A percentile compares a stretch with the other conserved stretches of the same genome.
These are phyloP conservation scores for Aradophagus sp. DNA, from an alignment of 1,140 invertebrate genomes.

Conservation along the genomic window DNA sequence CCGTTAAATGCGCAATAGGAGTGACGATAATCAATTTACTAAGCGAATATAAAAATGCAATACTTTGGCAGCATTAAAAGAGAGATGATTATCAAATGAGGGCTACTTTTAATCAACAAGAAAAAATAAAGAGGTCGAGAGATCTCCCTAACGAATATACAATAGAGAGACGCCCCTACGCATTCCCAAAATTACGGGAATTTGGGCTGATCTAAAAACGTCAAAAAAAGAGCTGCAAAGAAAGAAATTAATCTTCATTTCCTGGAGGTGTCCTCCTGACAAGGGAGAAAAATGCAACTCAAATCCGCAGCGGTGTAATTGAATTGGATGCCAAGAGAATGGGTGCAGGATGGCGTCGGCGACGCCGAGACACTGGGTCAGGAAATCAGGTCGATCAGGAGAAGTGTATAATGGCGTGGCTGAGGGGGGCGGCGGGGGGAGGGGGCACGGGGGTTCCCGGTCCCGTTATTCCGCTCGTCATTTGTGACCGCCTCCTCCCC, in stretches of 20 bases:
- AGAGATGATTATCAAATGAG: too few species aligned
- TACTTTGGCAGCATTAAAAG: too few species aligned
- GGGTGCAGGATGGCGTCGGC: constrained; percentile 41
- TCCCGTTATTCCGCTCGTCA: constrained; percentile 52
- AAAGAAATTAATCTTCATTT: constrained; percentile 49
- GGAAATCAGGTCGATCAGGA: constrained; percentile 68
- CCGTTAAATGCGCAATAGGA: too few species aligned
- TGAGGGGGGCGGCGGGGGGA: constrained; percentile 1
- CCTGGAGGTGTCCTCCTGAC: constrained; percentile 46
- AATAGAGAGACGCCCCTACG: too few species aligned
- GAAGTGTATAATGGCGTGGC: constrained; percentile 52
- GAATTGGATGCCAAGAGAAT: constrained; percentile 55
- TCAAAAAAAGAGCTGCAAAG: constrained; percentile 10
- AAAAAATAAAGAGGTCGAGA: too few species aligned
- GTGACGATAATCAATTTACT: too few species aligned
- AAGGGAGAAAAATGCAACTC: constrained; percentile 51
- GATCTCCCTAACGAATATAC: too few species aligned
- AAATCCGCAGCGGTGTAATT: constrained; percentile 58
- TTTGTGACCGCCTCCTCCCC: constrained; percentile 28
- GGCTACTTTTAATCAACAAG: too few species aligned
- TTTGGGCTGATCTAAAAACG: too few species aligned
- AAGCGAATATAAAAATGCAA: too few species aligned
- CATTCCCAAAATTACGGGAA: too few species aligned
- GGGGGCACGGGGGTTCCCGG: constrained; percentile 3
- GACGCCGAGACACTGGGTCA: constrained; percentile 65